Evolutionary conservation across 2,888 invertebrate species (phyloP), one percentile per base, ranked within the genome.

Genomic region (Epinotia brunnichana): DNA sequence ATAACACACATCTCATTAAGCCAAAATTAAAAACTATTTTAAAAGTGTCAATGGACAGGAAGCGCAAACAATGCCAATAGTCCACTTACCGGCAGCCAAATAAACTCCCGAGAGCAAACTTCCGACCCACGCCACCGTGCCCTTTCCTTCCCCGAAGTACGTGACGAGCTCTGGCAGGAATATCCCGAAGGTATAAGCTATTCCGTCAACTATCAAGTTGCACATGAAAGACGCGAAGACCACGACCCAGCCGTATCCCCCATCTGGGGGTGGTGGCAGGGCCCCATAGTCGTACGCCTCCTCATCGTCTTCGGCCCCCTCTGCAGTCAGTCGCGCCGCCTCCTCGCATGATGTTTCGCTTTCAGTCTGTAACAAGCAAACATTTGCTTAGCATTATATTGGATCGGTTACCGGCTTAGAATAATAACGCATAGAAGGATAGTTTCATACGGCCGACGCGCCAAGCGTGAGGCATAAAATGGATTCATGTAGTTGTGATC

Each of bases 161-260:
- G 90, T 92, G 75, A 97, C 97, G 82, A 98, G 96, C 82, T 97
- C 96, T 39, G 95, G 94, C 61, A 98, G 94, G 93, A 98, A 98
- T 84, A 99, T 97, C 69, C 99, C 99, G 89, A 99, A 99, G 9
- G 99, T 98, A 91, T 99, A 99, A n/a, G 98, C 98, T 76, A 99
- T 98, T 80, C 98, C 99, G 89, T 99, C 99, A 72, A 99, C 98
- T 80, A 99, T 97, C 94, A 99, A 95, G 95, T 99, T 99, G 92
- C 98, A 98, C 95, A 99, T 96, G 91, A 99, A 99, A 59, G 98
- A 98, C 69, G 98, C 98, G 83, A 98, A 96, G 69, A 99, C 99
- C 85, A 99, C 97, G 83, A 99, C 93, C 98, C 97, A 98, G 74
- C 97, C 97, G 92, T 97, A 98, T 66, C 98, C 98, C 77, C 97